Evolutionary conservation across 2,888 invertebrate genomes (phyloP).

Genomic region (Ophion costatus): DNA sequence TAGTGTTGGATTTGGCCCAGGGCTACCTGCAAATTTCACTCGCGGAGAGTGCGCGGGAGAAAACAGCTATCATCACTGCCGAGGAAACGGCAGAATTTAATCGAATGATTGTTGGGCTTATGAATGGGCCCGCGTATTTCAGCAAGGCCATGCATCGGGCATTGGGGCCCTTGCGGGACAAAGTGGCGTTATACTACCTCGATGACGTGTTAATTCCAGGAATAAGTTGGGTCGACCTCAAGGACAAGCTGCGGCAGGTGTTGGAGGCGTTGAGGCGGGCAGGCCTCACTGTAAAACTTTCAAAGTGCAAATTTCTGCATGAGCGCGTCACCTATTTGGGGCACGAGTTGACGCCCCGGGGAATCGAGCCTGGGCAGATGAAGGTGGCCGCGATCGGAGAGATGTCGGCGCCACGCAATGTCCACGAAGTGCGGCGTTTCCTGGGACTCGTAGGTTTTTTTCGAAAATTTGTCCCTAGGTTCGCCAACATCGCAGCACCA

Average conservation of each 20-base stretch:
- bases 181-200: background rate
- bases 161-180: constrained; percentile 1
- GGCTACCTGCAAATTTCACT: no score
- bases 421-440: constrained; percentile 51
- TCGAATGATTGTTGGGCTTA: constrained; percentile 36
- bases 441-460: constrained; percentile 41
- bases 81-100: constrained; percentile 38
- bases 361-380: constrained; percentile 54
- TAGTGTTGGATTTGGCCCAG: background rate
- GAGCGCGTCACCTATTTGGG: constrained; percentile 71
- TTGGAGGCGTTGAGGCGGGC: constrained; percentile 3
- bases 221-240: constrained; percentile 67
- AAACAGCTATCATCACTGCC: constrained; percentile 60
- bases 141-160: constrained; percentile 11
- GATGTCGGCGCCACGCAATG: constrained; percentile 29
- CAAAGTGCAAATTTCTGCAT: constrained; percentile 65
- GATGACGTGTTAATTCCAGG: constrained; percentile 32
- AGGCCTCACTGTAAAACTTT: background rate
- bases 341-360: constrained; percentile 64
- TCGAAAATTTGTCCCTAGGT: constrained; percentile 41
- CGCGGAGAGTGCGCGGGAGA: no score
- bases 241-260: background rate
- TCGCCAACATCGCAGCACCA: constrained; percentile 23
- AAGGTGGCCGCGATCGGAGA: constrained; percentile 67
- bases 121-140: constrained; percentile 52